Evolutionary conservation across 2,797 vertebrate species (phyloP).

Genomic region (Sardinella longiceps): DNA sequence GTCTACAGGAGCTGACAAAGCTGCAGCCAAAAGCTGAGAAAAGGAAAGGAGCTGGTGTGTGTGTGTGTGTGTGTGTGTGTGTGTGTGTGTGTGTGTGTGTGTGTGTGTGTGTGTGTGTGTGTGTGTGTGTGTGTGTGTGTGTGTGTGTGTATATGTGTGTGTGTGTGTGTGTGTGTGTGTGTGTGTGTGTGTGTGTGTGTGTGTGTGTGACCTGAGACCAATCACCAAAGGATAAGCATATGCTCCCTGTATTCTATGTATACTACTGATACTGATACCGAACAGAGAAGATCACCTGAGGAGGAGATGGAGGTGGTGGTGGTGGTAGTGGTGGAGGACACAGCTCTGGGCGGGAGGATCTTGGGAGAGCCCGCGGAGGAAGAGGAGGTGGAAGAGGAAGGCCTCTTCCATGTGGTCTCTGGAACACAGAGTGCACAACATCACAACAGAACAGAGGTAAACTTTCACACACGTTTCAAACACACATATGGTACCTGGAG

Average conservation of each 20-base stretch:
- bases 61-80: neutral
- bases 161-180: conserved; percentile 23
- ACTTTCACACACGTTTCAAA: neutral
- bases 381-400: conserved; percentile 66
- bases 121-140: too few relatives aligned
- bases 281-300: neutral
- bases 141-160: conserved; percentile 13
- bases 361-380: neutral
- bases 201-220: too few relatives aligned
- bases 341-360: neutral
- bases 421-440: conserved; percentile 40
- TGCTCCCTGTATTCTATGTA: too few relatives aligned
- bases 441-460: too few relatives aligned
- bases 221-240: too few relatives aligned
- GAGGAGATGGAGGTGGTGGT: too few relatives aligned
- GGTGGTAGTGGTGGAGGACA: neutral
- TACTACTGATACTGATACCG: neutral
- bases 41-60: neutral
- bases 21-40: neutral
- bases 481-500: neutral
- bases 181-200: conserved; percentile 17
- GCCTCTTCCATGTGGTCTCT: conserved; percentile 87
- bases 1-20: neutral
- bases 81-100: conserved; percentile 22
- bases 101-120: conserved; percentile 31